phyloP scores from a whole-genome alignment of 2,888 invertebrate genomes.

The Cactoblastis cactorum region DNA sequence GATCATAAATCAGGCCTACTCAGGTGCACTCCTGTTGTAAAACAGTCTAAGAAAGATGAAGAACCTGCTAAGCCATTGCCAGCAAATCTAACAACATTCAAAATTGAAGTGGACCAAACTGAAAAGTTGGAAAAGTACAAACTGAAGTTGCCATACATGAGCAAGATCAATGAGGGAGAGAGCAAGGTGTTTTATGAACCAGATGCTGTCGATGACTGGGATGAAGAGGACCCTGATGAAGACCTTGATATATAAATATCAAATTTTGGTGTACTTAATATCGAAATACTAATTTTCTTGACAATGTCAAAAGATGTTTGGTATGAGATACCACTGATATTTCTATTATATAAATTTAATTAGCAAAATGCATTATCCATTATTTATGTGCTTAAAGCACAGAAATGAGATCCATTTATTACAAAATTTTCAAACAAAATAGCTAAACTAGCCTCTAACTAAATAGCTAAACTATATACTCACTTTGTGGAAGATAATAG shows the following conservation, averaged over 20 bases:
- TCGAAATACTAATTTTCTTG: too few relatives aligned
- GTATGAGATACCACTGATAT: too few relatives aligned
- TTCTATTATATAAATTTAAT: too few relatives aligned
- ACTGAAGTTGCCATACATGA: slow-evolving; percentile 81
- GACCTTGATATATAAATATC: slow-evolving; percentile 83
- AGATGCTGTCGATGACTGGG: slow-evolving; percentile 89
- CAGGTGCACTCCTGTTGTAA: slow-evolving; percentile 43
- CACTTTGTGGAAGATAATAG: too few relatives aligned
- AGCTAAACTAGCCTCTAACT: too few relatives aligned
- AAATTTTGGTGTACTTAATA: neutral
- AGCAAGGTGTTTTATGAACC: slow-evolving; percentile 87
- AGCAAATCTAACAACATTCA: slow-evolving; percentile 79
- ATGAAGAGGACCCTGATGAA: slow-evolving; percentile 93
- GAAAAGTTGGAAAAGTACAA: slow-evolving; percentile 80
- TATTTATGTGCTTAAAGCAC: too few relatives aligned
- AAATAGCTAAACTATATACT: too few relatives aligned
- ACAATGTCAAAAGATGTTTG: too few relatives aligned
- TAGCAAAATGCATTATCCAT: too few relatives aligned
- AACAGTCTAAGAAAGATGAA: slow-evolving; percentile 41
- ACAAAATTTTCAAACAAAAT: too few relatives aligned
- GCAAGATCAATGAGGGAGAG: slow-evolving; percentile 69
- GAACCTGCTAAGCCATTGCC: slow-evolving; percentile 60
- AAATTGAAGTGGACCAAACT: slow-evolving; percentile 80
- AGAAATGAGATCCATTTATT: too few relatives aligned
- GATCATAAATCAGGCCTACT: slow-evolving; percentile 47